phyloP scores from a whole-genome alignment of 35 echinoderm and acorn worm species.

The Stichopus chloronotus region DNA sequence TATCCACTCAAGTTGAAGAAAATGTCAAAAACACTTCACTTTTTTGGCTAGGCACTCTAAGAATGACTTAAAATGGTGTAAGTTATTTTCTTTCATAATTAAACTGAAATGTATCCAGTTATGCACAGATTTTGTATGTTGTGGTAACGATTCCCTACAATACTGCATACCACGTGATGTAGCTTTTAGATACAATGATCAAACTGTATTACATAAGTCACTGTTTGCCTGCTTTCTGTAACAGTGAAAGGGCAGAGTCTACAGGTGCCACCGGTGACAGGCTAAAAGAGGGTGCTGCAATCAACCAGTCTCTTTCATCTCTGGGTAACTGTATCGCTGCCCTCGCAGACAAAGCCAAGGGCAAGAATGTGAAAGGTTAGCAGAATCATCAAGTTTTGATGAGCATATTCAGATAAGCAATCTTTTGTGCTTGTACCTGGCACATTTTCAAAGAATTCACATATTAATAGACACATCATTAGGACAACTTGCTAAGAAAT shows the following conservation, averaged over 20 bases:
- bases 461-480: neutral
- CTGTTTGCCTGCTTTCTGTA: neutral
- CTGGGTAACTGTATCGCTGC: slow-evolving; percentile 91
- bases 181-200: no score
- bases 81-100: no score
- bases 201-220: no score
- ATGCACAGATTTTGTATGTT: no score
- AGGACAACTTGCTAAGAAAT: neutral
- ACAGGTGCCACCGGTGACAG: slow-evolving; percentile 96
- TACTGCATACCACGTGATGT: no score
- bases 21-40: no score
- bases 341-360: slow-evolving; percentile 80
- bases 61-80: no score
- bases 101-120: no score
- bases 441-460: neutral
- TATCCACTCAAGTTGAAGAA: no score
- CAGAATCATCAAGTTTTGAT: neutral
- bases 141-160: no score
- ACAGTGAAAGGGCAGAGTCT: slow-evolving; percentile 96
- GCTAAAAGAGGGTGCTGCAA: slow-evolving; percentile 95
- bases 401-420: neutral
- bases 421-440: neutral
- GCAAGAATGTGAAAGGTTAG: slow-evolving; percentile 92
- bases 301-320: slow-evolving; percentile 96
- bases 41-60: no score